Evolutionary conservation across 2,888 invertebrate genomes (phyloP).

Genomic region (Brenthis hecate): DNA sequence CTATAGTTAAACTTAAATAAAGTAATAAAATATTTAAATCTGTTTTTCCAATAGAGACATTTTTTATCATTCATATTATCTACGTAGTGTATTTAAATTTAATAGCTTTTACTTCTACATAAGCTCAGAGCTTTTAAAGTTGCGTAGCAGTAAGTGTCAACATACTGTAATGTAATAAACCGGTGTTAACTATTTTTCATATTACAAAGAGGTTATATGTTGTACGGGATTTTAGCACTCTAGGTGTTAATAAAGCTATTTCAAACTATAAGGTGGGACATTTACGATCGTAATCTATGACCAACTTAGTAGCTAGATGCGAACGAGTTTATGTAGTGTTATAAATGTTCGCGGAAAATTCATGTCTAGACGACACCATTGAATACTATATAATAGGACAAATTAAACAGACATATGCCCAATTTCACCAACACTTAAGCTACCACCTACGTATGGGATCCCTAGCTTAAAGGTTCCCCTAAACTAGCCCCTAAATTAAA

Average conservation of each 20-base stretch:
- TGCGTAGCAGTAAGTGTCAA: too few species aligned
- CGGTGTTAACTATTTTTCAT: not conserved
- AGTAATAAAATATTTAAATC: not conserved
- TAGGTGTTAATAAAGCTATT: conserved; percentile 19
- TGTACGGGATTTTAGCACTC: not conserved
- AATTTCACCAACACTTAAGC: too few species aligned
- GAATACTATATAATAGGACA: not conserved
- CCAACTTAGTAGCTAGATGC: conserved; percentile 2
- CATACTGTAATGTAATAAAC: not conserved
- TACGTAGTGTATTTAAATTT: too few species aligned
- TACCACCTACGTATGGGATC: too few species aligned
- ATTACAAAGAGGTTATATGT: not conserved
- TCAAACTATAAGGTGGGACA: conserved; percentile 3
- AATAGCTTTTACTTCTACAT: too few species aligned
- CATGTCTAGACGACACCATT: not conserved
- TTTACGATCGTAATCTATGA: conserved; percentile 20
- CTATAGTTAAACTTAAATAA: not conserved
- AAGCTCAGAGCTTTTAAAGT: too few species aligned
- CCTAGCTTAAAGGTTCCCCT: too few species aligned
- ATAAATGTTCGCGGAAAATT: conserved; percentile 17
- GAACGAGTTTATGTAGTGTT: conserved; percentile 2
- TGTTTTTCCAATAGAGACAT: too few species aligned
- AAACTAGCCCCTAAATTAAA: too few species aligned
- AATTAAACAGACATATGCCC: too few species aligned
- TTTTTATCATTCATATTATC: too few species aligned